Evolutionary conservation across 53 echinoderm and acorn worm species (phyloP).

Genomic region (Paracentrotus lividus): DNA sequence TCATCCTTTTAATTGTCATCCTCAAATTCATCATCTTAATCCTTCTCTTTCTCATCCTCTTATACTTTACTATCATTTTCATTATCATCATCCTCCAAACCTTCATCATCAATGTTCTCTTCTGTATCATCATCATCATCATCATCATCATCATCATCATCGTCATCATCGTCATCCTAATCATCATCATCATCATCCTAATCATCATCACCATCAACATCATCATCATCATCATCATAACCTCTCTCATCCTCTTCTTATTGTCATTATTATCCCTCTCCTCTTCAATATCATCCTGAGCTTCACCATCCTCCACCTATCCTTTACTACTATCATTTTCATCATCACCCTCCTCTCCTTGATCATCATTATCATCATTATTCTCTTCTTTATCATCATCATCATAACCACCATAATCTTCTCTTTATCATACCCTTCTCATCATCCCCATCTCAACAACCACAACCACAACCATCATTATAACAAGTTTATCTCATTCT

Average conservation of each 20-base stretch:
- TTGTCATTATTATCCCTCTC: not conserved
- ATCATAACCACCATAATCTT: not conserved
- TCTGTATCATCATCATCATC: not conserved
- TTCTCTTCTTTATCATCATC: not conserved
- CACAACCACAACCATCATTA: no score
- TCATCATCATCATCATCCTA: conserved; percentile 45
- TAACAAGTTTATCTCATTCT: no score
- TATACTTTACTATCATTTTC: not conserved
- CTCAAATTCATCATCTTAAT: not conserved
- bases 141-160: not conserved
- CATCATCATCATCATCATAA: no score
- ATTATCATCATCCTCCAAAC: not conserved
- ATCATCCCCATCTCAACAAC: no score
- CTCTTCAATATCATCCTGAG: no score
- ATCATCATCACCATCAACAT: conserved; percentile 34
- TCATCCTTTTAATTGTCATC: not conserved
- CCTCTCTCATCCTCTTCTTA: not conserved
- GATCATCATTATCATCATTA: conserved; percentile 38
- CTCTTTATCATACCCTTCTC: not conserved
- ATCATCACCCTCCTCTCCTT: conserved; percentile 30
- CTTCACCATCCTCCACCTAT: conserved; percentile 31
- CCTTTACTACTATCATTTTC: conserved; percentile 6
- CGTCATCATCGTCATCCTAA: not conserved
- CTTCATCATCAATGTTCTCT: no score
- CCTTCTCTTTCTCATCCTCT: not conserved